Evolutionary conservation across 1,140 invertebrate species (phyloP).

Genomic region (Zaprionus nigranus): DNA sequence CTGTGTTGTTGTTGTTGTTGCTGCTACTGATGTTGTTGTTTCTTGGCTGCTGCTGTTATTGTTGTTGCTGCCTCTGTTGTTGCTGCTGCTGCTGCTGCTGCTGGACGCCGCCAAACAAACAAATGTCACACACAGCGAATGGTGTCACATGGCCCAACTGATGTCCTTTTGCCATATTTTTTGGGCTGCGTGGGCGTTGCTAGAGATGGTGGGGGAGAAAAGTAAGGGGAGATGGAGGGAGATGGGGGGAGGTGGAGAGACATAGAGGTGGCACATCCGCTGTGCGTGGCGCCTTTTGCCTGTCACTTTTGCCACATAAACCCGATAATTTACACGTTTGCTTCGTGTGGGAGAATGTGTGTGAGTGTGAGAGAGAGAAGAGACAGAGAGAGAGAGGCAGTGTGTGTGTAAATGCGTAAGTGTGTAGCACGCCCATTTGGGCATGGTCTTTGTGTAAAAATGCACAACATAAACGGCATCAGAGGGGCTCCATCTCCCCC

Average conservation of each 20-base stretch:
- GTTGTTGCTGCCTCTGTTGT: conserved; percentile 8
- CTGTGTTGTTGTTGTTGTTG: conserved; percentile 29
- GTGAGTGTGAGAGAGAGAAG: neutral
- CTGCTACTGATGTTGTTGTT: neutral
- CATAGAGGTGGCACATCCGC: neutral
- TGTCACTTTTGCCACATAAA: conserved; percentile 63
- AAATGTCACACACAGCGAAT: conserved; percentile 51
- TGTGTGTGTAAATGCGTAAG: neutral
- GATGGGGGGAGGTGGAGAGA: neutral
- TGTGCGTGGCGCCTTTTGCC: conserved; percentile 22
- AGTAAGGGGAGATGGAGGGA: neutral
- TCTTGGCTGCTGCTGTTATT: conserved; percentile 7
- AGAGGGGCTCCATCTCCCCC: neutral
- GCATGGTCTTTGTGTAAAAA: conserved; percentile 23
- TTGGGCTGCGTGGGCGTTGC: neutral
- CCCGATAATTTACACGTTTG: conserved; percentile 60
- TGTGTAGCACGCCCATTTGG: neutral
- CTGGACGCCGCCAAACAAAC: conserved; percentile 51
- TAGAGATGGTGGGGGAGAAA: neutral
- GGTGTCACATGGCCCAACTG: conserved; percentile 32
- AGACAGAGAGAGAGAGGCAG: no score
- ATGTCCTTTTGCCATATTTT: conserved; percentile 55
- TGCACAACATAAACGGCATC: neutral
- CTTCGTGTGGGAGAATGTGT: neutral
- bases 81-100: conserved; percentile 19